phyloP scores from a whole-genome alignment of 1,140 invertebrate species.

The Leptinotarsa undecemlineata region DNA sequence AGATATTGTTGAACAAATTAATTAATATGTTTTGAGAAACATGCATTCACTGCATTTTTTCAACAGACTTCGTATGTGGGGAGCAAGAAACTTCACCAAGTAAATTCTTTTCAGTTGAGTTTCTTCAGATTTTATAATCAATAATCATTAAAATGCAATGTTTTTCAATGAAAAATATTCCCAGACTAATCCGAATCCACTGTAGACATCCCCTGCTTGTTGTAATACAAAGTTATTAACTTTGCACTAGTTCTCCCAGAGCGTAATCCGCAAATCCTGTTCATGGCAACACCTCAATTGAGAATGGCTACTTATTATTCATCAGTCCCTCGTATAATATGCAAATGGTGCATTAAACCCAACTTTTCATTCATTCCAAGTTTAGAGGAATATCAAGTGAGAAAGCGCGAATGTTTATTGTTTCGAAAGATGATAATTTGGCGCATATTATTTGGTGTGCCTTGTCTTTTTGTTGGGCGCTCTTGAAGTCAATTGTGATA shows the following conservation, averaged over 20 bases:
- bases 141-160: no score
- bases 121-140: no score
- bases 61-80: no score
- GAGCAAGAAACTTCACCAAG: no score
- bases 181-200: no score
- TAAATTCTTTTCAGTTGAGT: no score
- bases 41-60: no score
- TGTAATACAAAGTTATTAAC: not conserved
- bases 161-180: no score
- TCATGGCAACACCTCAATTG: not conserved
- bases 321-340: slow-evolving; percentile 15
- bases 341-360: slow-evolving; percentile 10
- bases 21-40: no score
- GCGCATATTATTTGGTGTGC: not conserved
- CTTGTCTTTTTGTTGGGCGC: not conserved
- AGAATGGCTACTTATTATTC: slow-evolving; percentile 9
- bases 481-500: slow-evolving; percentile 6
- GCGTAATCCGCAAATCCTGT: slow-evolving; percentile 3
- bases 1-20: no score
- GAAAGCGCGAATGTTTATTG: slow-evolving; percentile 1
- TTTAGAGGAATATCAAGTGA: not conserved
- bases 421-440: slow-evolving; percentile 16
- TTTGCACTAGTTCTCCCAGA: not conserved
- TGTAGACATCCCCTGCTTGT: no score
- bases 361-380: slow-evolving; percentile 15